Percentiles rank a stretch among this genome's conserved stretches.
Evolutionary conservation across 2,888 invertebrate species (phyloP).

Genomic region (Aphodius granarius): DNA sequence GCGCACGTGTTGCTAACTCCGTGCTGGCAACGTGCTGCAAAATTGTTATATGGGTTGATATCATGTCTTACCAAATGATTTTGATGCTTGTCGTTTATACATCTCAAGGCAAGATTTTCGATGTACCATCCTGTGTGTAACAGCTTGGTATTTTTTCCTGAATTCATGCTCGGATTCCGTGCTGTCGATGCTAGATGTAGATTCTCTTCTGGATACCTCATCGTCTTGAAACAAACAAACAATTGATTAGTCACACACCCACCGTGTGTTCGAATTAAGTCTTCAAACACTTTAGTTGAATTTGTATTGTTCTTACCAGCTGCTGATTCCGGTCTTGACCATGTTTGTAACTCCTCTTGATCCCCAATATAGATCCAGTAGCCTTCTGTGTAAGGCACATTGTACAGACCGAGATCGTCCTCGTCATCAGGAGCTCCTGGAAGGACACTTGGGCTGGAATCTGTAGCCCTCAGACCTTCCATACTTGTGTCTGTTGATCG

Average conservation of each 20-base stretch:
- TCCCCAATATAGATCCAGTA: conserved; percentile 79
- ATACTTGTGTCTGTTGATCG: conserved; percentile 74
- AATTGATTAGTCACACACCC: too few species aligned
- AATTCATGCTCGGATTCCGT: conserved; percentile 88
- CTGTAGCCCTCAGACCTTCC: conserved; percentile 65
- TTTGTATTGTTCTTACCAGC: conserved; percentile 14
- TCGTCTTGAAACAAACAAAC: conserved; percentile 40
- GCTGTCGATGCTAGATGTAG: conserved; percentile 54
- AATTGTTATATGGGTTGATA: too few species aligned
- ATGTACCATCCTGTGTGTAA: conserved; percentile 88
- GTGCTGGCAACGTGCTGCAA: too few species aligned
- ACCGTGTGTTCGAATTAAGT: too few species aligned
- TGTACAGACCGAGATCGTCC: conserved; percentile 74
- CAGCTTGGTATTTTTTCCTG: conserved; percentile 80
- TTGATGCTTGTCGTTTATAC: conserved; percentile 81
- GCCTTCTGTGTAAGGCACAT: conserved; percentile 71
- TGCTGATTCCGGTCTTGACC: conserved; percentile 58
- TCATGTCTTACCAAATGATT: conserved; percentile 76
- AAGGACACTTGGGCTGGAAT: conserved; percentile 66
- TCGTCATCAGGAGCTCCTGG: conserved; percentile 58
- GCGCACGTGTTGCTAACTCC: too few species aligned
- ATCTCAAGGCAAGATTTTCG: conserved; percentile 88
- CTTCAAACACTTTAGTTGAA: too few species aligned
- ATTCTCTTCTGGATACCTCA: conserved; percentile 57
- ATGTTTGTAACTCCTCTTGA: conserved; percentile 67